Conservation (phyloP, 2,113 vertebrate genomes). For the Halichoeres trimaculatus region DNA sequence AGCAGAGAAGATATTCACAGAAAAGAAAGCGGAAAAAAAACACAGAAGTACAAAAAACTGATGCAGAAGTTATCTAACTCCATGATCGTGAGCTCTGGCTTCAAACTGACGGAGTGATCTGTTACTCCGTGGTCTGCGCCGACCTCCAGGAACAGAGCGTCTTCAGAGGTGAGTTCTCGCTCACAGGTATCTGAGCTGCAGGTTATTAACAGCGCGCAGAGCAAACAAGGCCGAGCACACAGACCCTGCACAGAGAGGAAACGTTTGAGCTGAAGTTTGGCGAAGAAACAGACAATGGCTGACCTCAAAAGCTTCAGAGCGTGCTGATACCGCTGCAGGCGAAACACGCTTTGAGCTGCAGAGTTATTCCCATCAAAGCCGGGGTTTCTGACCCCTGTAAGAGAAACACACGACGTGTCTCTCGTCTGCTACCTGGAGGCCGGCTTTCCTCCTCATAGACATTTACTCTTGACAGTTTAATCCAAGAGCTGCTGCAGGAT, state of each 20-base stretch:
- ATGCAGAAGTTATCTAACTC: too few relatives aligned
- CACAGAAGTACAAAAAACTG: too few relatives aligned
- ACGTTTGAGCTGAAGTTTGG: slow-evolving; percentile 13
- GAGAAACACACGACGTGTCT: slow-evolving; percentile 22
- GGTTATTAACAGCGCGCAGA: slow-evolving; percentile 17
- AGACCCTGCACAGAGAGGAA: not conserved
- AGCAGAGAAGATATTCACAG: too few relatives aligned
- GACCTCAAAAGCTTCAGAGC: not conserved
- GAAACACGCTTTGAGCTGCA: not conserved
- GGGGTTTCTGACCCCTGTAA: slow-evolving; percentile 7
- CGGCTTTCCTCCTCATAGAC: slow-evolving; percentile 29
- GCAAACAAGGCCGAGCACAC: slow-evolving; percentile 8
- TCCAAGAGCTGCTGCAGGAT: slow-evolving; percentile 41
- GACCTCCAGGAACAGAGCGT: too few relatives aligned
- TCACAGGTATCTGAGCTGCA: not conserved
- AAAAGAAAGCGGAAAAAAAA: too few relatives aligned
- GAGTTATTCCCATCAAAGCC: not conserved
- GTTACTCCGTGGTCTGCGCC: too few relatives aligned
- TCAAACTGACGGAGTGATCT: too few relatives aligned
- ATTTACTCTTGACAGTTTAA: slow-evolving; percentile 62
- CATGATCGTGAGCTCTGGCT: too few relatives aligned
- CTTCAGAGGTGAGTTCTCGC: not conserved
- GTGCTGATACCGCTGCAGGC: not conserved
- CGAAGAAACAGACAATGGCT: not conserved
- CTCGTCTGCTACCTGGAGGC: slow-evolving; percentile 11